phyloP scores from a whole-genome alignment of 2,888 invertebrate species.

The Phorcus lineatus region DNA sequence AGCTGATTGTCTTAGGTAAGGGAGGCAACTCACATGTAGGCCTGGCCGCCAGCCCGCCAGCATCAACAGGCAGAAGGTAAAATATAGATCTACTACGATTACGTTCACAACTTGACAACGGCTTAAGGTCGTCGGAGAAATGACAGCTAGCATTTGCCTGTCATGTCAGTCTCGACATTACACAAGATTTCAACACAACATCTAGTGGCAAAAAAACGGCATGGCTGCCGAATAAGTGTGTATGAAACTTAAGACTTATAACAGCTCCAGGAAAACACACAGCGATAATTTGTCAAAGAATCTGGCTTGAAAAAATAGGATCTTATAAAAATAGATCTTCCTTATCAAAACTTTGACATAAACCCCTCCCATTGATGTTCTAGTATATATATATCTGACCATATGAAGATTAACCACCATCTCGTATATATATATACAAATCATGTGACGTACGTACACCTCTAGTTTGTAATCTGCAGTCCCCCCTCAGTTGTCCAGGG shows the following conservation, averaged over 20 bases:
- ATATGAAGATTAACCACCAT: slow-evolving; percentile 18
- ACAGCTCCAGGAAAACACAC: neutral
- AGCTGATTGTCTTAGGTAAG: slow-evolving; percentile 12
- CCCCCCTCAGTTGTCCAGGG: slow-evolving; percentile 23
- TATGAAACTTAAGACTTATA: slow-evolving; percentile 9
- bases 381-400: slow-evolving; percentile 26
- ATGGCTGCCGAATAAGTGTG: slow-evolving; percentile 1
- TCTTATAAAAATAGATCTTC: slow-evolving; percentile 35
- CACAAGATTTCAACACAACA: slow-evolving; percentile 24
- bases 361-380: slow-evolving; percentile 1
- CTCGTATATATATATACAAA: slow-evolving; percentile 25
- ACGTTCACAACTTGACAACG: slow-evolving; percentile 19
- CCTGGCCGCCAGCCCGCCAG: neutral
- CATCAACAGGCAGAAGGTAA: neutral
- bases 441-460: slow-evolving; percentile 4
- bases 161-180: neutral
- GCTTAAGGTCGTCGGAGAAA: slow-evolving; percentile 15
- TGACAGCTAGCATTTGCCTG: neutral
- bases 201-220: slow-evolving; percentile 21
- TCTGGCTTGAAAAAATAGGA: slow-evolving; percentile 32
- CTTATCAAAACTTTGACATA: slow-evolving; percentile 31
- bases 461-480: neutral
- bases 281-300: slow-evolving; percentile 27
- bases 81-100: slow-evolving; percentile 6
- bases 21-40: neutral